These are phyloP conservation scores for Porites cylindrica DNA, from an alignment of 92 coral and sea anemone species.

Conservation along the genomic window DNA sequence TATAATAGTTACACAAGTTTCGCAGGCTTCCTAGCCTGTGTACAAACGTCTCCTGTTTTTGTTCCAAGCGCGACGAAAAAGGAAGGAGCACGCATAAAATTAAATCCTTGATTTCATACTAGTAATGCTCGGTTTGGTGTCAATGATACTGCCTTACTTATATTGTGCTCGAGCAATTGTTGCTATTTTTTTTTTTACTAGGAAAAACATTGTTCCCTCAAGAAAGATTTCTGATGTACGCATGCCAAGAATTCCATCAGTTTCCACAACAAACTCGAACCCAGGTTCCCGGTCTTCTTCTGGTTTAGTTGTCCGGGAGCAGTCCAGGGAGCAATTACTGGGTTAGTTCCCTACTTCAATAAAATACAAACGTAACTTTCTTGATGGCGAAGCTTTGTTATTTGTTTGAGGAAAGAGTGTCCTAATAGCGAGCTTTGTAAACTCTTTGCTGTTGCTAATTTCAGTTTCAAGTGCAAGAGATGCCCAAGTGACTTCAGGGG, in stretches of 20 bases:
- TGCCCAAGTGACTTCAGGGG: conserved; percentile 32
- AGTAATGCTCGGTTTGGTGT: too few relatives aligned
- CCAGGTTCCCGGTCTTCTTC: not conserved
- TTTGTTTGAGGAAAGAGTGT: not conserved
- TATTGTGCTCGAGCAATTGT: not conserved
- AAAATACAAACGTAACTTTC: too few relatives aligned
- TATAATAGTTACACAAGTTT: too few relatives aligned
- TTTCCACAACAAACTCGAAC: conserved; percentile 12
- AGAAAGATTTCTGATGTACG: conserved; percentile 28
- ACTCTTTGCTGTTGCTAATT: not conserved
- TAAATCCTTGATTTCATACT: not conserved
- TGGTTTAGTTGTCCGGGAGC: not conserved
- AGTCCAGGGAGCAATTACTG: not conserved
- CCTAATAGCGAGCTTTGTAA: not conserved
- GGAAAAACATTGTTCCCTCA: conserved; percentile 23
- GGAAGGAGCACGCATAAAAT: too few relatives aligned
- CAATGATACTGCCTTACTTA: not conserved
- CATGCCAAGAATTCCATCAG: conserved; percentile 45
- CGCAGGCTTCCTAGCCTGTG: too few relatives aligned
- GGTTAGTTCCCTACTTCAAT: conserved; percentile 5
- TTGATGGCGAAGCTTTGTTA: too few relatives aligned
- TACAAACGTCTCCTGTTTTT: too few relatives aligned
- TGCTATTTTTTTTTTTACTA: not conserved
- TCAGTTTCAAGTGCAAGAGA: conserved; percentile 20
- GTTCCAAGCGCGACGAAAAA: too few relatives aligned